Evolutionary conservation across 2,888 invertebrate species (phyloP).

Genomic region (Hirtodrosophila confusa): DNA sequence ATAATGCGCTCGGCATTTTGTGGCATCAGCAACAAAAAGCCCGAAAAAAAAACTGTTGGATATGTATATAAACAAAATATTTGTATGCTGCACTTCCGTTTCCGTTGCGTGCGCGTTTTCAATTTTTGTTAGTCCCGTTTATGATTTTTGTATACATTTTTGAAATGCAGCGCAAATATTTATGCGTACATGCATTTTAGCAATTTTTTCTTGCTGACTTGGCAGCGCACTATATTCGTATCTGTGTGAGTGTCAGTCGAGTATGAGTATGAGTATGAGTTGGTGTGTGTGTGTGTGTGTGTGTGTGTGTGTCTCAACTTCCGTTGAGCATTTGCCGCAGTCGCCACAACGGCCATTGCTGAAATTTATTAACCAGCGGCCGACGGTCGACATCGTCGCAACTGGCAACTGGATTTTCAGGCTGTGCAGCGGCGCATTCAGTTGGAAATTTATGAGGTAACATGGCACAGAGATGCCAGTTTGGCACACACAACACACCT

Average conservation of each 20-base stretch:
- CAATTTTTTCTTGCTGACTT: constrained; percentile 31
- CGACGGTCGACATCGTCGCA: constrained; percentile 26
- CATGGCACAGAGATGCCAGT: constrained; percentile 46
- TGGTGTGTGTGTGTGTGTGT: constrained; percentile 17
- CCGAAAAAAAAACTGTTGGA: constrained; percentile 29
- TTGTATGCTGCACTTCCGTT: constrained; percentile 63
- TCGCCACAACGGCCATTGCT: constrained; percentile 65
- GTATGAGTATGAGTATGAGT: not conserved
- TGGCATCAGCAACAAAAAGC: constrained; percentile 10
- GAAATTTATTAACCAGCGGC: constrained; percentile 71
- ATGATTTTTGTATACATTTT: constrained; percentile 50
- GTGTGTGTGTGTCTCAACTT: constrained; percentile 46
- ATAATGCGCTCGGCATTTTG: constrained; percentile 26
- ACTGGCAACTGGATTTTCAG: constrained; percentile 70
- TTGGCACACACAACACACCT: constrained; percentile 47
- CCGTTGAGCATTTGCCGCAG: constrained; percentile 71
- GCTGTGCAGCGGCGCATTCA: constrained; percentile 79
- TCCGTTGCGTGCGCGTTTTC: constrained; percentile 58
- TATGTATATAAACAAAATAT: constrained; percentile 40
- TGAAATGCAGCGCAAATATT: constrained; percentile 68
- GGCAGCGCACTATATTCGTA: constrained; percentile 21
- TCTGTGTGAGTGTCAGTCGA: constrained; percentile 12
- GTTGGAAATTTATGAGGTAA: constrained; percentile 80
- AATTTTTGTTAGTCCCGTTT: constrained; percentile 35
- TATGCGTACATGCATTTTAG: constrained; percentile 54